phyloP scores from a whole-genome alignment of 2,113 vertebrate genomes.

The Lathamus discolor region DNA sequence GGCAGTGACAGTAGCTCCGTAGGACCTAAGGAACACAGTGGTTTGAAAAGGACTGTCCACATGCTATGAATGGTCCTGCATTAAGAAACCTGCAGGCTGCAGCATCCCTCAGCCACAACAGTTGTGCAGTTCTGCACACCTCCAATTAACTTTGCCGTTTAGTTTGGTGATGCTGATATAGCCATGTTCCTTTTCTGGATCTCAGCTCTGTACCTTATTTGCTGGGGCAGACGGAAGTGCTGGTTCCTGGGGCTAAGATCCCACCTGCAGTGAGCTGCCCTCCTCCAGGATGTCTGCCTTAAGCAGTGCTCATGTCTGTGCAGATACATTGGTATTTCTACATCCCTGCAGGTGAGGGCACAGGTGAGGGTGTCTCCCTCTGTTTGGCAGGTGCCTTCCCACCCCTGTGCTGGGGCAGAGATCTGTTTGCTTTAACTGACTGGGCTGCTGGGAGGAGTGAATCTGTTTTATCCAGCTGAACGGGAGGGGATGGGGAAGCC shows the following conservation, averaged over 20 bases:
- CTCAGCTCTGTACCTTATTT: neutral
- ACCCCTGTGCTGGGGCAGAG: neutral
- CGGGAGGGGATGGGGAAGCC: neutral
- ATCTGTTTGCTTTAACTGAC: neutral
- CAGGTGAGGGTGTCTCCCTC: neutral
- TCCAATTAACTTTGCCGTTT: neutral
- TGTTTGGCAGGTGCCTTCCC: neutral
- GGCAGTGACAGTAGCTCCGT: neutral
- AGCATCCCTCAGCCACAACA: neutral
- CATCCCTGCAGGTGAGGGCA: neutral
- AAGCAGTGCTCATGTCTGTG: neutral
- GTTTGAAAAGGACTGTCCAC: neutral
- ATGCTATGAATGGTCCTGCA: accelerated
- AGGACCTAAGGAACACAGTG: neutral
- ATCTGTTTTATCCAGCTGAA: neutral
- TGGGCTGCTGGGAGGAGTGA: neutral
- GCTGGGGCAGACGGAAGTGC: neutral
- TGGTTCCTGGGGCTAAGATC: neutral
- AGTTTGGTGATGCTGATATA: neutral
- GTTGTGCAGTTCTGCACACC: neutral
- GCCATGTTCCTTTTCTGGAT: neutral
- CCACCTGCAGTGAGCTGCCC: neutral
- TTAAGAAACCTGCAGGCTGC: neutral
- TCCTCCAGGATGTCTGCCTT: neutral
- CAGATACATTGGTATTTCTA: neutral